Percentiles rank a stretch among this genome's conserved stretches.
Conservation (phyloP, 2,797 vertebrate species). For the Numenius phaeopus region DNA sequence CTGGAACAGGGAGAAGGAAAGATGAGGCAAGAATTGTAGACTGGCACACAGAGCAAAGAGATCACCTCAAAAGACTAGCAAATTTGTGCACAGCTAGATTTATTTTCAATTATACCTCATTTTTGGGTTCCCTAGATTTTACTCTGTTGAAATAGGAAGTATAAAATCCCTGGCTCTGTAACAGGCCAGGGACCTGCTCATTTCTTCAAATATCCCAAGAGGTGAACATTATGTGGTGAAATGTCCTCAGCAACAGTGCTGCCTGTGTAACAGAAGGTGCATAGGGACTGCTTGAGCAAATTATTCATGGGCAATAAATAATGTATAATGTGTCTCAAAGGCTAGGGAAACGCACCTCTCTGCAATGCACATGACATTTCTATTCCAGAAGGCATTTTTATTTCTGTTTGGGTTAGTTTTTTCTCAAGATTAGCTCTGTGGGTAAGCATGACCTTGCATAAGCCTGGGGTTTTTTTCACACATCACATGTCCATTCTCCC, state of each 20-base stretch:
- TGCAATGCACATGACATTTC: neutral
- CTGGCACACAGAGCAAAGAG: neutral
- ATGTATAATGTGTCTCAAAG: slow-evolving; percentile 37
- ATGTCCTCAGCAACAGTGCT: neutral
- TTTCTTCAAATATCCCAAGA: neutral
- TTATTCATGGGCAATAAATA: slow-evolving; percentile 65
- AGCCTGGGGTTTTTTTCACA: neutral
- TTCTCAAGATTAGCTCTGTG: neutral
- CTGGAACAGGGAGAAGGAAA: neutral
- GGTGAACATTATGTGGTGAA: neutral
- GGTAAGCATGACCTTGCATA: neutral
- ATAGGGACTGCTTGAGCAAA: slow-evolving; percentile 13
- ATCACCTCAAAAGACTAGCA: neutral
- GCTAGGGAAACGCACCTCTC: slow-evolving; percentile 1
- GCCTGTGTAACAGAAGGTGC: neutral
- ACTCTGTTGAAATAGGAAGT: neutral
- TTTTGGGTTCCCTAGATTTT: neutral
- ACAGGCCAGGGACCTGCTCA: neutral
- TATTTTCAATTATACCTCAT: neutral
- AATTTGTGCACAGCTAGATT: neutral
- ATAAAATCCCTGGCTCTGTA: neutral
- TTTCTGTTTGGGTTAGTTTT: neutral
- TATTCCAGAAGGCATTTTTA: neutral
- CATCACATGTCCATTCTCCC: neutral
- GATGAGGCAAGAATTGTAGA: neutral